These are phyloP conservation scores for Blomia tropicalis DNA, from an alignment of 2,888 invertebrate genomes.

Conservation along the genomic window DNA sequence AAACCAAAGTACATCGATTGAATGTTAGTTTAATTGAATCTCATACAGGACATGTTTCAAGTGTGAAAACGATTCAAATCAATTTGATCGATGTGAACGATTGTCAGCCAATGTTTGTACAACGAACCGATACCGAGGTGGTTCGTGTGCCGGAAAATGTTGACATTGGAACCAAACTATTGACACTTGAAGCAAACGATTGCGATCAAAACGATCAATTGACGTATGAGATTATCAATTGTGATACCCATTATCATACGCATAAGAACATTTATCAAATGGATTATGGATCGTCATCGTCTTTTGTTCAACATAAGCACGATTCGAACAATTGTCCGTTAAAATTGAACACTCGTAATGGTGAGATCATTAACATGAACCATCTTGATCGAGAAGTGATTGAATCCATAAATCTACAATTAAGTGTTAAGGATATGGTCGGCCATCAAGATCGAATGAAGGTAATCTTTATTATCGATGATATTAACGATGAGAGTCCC, in stretches of 20 bases:
- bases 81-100: conserved; percentile 82
- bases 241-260: conserved; percentile 19
- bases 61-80: conserved; percentile 38
- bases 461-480: conserved; percentile 78
- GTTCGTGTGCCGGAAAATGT: conserved; percentile 14
- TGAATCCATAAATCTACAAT: conserved; percentile 15
- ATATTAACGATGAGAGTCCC: conserved; percentile 82
- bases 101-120: conserved; percentile 74
- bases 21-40: conserved; percentile 78
- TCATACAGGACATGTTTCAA: conserved; percentile 55
- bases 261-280: not conserved
- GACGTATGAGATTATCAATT: conserved; percentile 15
- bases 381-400: conserved; percentile 31
- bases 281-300: not conserved
- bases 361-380: conserved; percentile 31
- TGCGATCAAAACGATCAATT: conserved; percentile 11
- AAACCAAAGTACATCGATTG: conserved; percentile 58
- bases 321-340: conserved; percentile 30
- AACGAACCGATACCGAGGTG: conserved; percentile 19
- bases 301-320: conserved; percentile 13
- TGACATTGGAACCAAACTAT: conserved; percentile 18
- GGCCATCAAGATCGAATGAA: conserved; percentile 66
- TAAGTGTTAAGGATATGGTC: conserved; percentile 7
- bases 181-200: conserved; percentile 17
- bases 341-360: conserved; percentile 33